phyloP scores from a whole-genome alignment of 2,113 vertebrate species.

The Prinia subflava region DNA sequence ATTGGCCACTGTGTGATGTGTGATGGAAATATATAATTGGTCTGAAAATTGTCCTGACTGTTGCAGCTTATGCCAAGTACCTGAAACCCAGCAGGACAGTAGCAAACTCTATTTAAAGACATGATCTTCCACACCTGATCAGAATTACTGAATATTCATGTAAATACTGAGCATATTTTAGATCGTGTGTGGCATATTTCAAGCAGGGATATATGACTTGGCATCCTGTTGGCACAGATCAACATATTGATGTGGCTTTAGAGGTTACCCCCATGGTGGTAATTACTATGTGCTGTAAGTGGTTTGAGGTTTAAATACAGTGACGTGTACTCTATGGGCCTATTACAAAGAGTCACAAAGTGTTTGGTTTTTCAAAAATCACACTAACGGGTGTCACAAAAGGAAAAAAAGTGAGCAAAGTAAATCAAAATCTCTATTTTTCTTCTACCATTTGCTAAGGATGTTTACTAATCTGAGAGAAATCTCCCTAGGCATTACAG shows the following conservation, averaged over 20 bases:
- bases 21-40: conserved; percentile 7
- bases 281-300: background rate
- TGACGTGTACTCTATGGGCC: background rate
- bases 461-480: background rate
- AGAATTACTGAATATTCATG: background rate
- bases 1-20: background rate
- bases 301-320: background rate
- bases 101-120: background rate
- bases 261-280: background rate
- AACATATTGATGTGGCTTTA: background rate
- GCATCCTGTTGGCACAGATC: background rate
- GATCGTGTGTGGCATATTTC: background rate
- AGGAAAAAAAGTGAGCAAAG: background rate
- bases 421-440: background rate
- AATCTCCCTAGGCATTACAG: background rate
- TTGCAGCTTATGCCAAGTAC: background rate
- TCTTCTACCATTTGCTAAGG: background rate
- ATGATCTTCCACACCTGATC: background rate
- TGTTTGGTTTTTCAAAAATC: background rate
- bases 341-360: background rate
- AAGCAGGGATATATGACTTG: background rate
- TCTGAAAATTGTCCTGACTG: background rate
- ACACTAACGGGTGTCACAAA: background rate
- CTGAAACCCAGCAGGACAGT: background rate
- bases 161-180: background rate